Evolutionary conservation across 2,113 vertebrate species (phyloP), one percentile per base, ranked within the genome.

Genomic region (Scytalopus superciliaris): DNA sequence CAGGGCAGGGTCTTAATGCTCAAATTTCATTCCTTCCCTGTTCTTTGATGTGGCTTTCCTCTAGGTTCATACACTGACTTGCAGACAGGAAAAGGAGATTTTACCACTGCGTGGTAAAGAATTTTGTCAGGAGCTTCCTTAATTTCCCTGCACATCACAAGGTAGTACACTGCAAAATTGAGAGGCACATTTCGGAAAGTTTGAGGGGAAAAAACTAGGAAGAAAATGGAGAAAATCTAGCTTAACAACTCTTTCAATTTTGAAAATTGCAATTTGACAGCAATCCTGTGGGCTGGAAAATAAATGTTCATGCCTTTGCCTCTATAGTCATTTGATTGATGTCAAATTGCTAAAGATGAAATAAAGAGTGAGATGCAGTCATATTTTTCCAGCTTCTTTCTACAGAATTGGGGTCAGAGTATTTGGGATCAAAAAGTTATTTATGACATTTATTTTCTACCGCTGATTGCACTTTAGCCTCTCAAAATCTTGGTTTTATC

Each of bases 301-400:
- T 96, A 96, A 97, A 97, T 92, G 86, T 92, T 95, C 95, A 84
- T 94, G 86, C 62, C 86, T 96, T 95, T 90, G 88, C 96, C 96
- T 97, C 91, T 91, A 89, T 92, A 93, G 95, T 93, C 90, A 89
- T 84, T 96, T 95, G 96, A 96, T 95, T 97, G 96, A 94, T 96
- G 94, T 95, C 96, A 95, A 96, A 97, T 96, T 97, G 96, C 97
- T 97, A 93, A 95, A 96, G 97, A 97, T 95, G 94, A 96, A 97
- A 93, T 97, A 97, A 96, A 97, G 89, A 96, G 93, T 94, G 95
- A 93, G 97, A 97, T 94, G 90, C 92, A 96, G 91, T 93, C 94
- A 90, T 95, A 95, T 93, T 94, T 95, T 94, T 95, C 83, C 93
- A 96, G 94, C 90, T 96, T 91, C 80, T 92, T 92, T 94, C 90